These are phyloP conservation scores for Protobothrops mucrosquamatus DNA, from an alignment of 2,113 vertebrate genomes.

Conservation along the genomic window DNA sequence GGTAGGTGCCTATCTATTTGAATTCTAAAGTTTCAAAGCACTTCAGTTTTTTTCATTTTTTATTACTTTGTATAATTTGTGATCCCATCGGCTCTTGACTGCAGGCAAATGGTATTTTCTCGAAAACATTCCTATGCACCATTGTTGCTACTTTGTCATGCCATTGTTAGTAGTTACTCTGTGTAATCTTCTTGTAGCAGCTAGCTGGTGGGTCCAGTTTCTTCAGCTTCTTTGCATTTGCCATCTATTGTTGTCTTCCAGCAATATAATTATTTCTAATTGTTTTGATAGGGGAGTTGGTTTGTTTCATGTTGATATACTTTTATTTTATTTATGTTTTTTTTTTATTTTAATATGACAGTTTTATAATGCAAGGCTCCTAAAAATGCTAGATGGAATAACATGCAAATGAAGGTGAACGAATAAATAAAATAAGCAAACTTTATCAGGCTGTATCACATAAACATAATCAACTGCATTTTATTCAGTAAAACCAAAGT, in stretches of 20 bases:
- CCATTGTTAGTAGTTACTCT: neutral
- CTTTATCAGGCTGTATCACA: neutral
- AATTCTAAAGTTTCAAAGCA: neutral
- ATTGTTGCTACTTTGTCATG: neutral
- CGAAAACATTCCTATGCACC: neutral
- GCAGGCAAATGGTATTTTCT: neutral
- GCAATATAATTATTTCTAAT: neutral
- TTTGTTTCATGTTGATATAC: neutral
- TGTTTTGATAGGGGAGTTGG: neutral
- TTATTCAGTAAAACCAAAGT: neutral
- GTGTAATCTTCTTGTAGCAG: neutral
- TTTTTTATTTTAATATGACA: neutral
- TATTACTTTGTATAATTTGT: neutral
- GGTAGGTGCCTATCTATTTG: neutral
- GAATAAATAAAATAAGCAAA: neutral
- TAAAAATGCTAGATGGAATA: neutral
- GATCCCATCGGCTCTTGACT: neutral
- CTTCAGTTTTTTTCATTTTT: neutral
- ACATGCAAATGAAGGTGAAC: neutral
- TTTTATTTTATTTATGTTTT: neutral
- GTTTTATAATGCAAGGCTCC: neutral
- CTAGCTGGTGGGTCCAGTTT: neutral
- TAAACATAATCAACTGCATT: neutral
- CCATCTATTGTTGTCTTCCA: neutral
- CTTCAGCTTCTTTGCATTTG: neutral